phyloP scores from a whole-genome alignment of 2,113 vertebrate species.

The Elephas maximus region DNA sequence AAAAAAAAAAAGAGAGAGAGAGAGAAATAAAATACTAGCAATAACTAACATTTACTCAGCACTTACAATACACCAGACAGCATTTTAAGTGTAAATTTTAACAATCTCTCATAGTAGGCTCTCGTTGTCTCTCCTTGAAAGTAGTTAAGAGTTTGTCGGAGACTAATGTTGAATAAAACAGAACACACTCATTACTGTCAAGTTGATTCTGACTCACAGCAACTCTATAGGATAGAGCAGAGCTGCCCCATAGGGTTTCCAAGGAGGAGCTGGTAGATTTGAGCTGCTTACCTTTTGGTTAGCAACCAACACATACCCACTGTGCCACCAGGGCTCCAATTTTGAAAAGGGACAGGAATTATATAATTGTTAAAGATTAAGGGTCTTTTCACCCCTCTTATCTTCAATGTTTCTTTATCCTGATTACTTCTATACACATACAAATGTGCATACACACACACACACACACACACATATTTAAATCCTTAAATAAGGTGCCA shows the following conservation, averaged over 20 bases:
- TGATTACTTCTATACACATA: background rate
- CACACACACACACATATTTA: no score
- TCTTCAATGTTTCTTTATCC: background rate
- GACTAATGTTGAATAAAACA: background rate
- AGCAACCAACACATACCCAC: no score
- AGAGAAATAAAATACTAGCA: background rate
- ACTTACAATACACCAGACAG: background rate
- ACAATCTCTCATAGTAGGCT: background rate
- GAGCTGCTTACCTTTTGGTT: no score
- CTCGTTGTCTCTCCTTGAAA: background rate
- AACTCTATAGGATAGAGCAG: no score
- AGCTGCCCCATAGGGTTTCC: no score
- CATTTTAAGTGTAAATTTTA: background rate
- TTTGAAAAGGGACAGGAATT: background rate
- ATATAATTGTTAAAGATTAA: background rate
- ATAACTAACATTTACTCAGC: background rate
- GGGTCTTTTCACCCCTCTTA: accelerated
- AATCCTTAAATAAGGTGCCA: background rate
- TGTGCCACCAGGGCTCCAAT: no score
- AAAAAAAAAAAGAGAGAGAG: background rate
- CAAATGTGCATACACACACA: background rate
- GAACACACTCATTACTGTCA: no score
- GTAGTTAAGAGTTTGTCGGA: background rate
- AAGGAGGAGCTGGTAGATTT: no score
- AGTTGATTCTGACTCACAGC: no score